A percentile compares a stretch with the other conserved stretches of the same genome.
Evolutionary conservation across 1,140 invertebrate species (phyloP).

Genomic region (Aphelenchoides besseyi): DNA sequence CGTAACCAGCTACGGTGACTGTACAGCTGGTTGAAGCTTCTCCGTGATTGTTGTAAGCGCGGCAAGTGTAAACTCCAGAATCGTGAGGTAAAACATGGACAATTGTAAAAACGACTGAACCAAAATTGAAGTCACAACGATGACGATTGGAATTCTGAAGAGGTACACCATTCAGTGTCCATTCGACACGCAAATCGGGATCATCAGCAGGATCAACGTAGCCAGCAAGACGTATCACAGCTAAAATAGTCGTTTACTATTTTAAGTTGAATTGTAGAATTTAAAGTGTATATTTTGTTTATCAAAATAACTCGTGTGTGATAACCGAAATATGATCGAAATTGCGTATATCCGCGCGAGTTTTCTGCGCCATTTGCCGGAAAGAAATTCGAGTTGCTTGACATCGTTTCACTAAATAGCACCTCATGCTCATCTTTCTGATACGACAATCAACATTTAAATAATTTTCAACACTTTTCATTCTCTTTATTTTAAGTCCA

Average conservation of each 20-base stretch:
- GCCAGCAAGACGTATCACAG: too few relatives aligned
- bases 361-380: too few relatives aligned
- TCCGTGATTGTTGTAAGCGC: slow-evolving; percentile 82
- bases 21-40: slow-evolving; percentile 86
- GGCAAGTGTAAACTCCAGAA: slow-evolving; percentile 88
- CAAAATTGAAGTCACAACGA: slow-evolving; percentile 73
- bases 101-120: slow-evolving; percentile 84
- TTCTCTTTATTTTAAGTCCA: too few relatives aligned
- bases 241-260: too few relatives aligned
- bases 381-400: too few relatives aligned
- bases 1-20: slow-evolving; percentile 71
- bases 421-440: too few relatives aligned
- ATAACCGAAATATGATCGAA: too few relatives aligned
- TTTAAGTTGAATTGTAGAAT: slow-evolving; percentile 38
- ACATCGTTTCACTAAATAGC: too few relatives aligned
- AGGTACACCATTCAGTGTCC: slow-evolving; percentile 84
- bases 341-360: too few relatives aligned
- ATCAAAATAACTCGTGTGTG: too few relatives aligned
- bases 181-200: slow-evolving; percentile 90
- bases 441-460: background rate
- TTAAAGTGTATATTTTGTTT: too few relatives aligned
- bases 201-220: slow-evolving; percentile 86
- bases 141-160: slow-evolving; percentile 31
- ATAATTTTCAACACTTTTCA: too few relatives aligned
- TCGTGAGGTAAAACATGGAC: slow-evolving; percentile 80